Evolutionary conservation across 2,113 vertebrate genomes (phyloP), one percentile per base, ranked within the genome.

Genomic region (Pampusana beccarii): DNA sequence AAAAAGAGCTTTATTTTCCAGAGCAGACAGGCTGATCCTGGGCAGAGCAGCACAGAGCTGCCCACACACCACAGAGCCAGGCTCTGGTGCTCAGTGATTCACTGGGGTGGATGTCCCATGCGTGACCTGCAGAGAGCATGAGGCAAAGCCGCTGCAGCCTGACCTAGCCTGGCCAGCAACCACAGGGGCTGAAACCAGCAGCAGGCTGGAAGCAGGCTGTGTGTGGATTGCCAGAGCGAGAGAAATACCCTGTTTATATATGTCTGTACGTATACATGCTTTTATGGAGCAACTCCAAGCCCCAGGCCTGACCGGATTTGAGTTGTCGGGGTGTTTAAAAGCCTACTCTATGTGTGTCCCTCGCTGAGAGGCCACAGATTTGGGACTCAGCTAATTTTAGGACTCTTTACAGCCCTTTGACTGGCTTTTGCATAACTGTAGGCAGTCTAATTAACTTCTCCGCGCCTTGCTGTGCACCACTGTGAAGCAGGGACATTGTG

Each of bases 41-140:
- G 28, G 6, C 9, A 60, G 51, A 21, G 53, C 1, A 71, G 44
- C 4, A 2, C 5, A 6, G 60, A 61, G 33, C 56, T 70, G 61
- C 12, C 16, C 8, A 40, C 36, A 4, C 1, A 0, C 24, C 0
- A 2, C 6, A 8, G 16, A 64, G 58, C 44, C 1, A 0, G 5
- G 26, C 1, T 51, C 34, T 69, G 33, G 50, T n/a, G 7, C 36
- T 24, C 33, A 4, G 2, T 79, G 48, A 13, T 53, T 69, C 42
- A 40, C 71, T 0, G 0, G 56, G 3, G 5, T 38, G 29, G 77
- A 17, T 34, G 5, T 84, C 10, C 33, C 2, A 2, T 33, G 11
- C 6, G 11, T 56, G 74, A 50, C 51, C 48, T 88, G 65, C 42
- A 31, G 18, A 40, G 57, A 79, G 42, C 53, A 77, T 17, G 21